These are phyloP conservation scores for Zophobas atratus DNA, from an alignment of 1,140 invertebrate species.

Conservation along the genomic window DNA sequence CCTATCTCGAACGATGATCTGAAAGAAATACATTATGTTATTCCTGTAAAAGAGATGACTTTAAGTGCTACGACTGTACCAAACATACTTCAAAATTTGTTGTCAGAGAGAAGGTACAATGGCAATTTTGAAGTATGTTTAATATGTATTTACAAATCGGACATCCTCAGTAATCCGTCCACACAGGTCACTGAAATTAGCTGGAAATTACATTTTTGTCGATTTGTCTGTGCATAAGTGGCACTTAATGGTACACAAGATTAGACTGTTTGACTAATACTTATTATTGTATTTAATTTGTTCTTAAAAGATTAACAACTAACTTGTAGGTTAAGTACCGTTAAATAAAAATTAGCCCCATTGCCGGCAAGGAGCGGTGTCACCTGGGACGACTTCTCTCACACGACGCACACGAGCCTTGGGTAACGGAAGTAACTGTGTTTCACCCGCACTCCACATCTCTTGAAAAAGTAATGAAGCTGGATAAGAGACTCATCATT, in stretches of 20 bases:
- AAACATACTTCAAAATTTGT: too few relatives aligned
- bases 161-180: conserved; percentile 13
- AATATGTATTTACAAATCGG: conserved; percentile 6
- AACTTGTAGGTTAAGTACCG: conserved; percentile 60
- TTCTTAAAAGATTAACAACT: conserved; percentile 49
- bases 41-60: too few relatives aligned
- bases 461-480: conserved; percentile 63
- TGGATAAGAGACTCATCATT: conserved; percentile 64
- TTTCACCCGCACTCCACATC: conserved; percentile 53
- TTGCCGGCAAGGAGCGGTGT: conserved; percentile 48
- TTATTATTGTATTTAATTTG: conserved; percentile 15
- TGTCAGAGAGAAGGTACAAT: too few relatives aligned
- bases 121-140: conserved; percentile 12
- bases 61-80: too few relatives aligned
- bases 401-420: conserved; percentile 44
- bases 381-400: conserved; percentile 37
- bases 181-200: conserved; percentile 14
- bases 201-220: conserved; percentile 14
- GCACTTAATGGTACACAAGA: conserved; percentile 5
- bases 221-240: conserved; percentile 14
- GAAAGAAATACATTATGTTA: too few relatives aligned
- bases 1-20: neutral
- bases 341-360: conserved; percentile 62
- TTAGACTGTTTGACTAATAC: conserved; percentile 13
- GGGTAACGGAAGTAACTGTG: conserved; percentile 50